Conservation (phyloP, 2,797 vertebrate genomes). For the Lutjanus campechanus region DNA sequence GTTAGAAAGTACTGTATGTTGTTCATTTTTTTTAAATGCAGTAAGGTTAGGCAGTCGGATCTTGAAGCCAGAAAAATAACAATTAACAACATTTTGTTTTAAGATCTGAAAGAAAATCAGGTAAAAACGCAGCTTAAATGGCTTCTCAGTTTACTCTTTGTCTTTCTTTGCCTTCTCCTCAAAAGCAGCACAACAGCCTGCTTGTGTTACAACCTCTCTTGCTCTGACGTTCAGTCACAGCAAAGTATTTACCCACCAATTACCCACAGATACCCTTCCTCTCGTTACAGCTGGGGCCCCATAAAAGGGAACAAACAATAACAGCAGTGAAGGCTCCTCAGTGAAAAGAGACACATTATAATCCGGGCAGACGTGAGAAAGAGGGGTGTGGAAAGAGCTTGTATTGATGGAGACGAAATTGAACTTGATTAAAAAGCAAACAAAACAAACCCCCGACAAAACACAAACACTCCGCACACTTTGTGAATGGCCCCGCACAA, state of each 20-base stretch:
- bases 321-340: conserved; percentile 72
- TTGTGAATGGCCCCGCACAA: conserved; percentile 67
- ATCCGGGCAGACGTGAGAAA: conserved; percentile 71
- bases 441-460: conserved; percentile 77
- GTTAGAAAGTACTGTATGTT: not conserved
- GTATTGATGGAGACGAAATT: conserved; percentile 69
- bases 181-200: conserved; percentile 73
- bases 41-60: not conserved
- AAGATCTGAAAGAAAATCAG: conserved; percentile 61
- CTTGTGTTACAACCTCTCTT: conserved; percentile 70
- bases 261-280: conserved; percentile 80
- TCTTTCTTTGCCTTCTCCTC: conserved; percentile 47
- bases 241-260: conserved; percentile 86
- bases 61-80: conserved; percentile 19
- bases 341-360: conserved; percentile 71
- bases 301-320: conserved; percentile 73
- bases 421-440: conserved; percentile 83
- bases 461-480: conserved; percentile 70
- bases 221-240: conserved; percentile 78
- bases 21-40: not conserved
- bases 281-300: conserved; percentile 66
- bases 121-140: conserved; percentile 46
- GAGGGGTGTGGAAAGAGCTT: conserved; percentile 47
- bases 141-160: conserved; percentile 30
- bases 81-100: conserved; percentile 48